phyloP scores from a whole-genome alignment of 2,888 invertebrate genomes.

The Polia nebulosa region DNA sequence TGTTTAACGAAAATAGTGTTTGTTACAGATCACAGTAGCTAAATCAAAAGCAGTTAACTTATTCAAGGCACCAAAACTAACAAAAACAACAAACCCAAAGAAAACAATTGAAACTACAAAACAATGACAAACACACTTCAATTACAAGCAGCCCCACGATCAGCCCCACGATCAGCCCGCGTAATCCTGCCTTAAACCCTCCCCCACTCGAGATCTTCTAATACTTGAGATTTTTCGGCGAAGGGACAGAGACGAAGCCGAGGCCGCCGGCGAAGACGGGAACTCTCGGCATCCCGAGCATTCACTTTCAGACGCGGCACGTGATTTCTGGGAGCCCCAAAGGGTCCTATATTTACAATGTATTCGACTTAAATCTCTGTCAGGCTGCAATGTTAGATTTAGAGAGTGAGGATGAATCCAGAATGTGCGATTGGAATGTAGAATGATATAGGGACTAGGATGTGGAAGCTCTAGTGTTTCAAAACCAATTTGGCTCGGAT shows the following conservation, averaged over 20 bases:
- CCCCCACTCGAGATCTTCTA: constrained; percentile 53
- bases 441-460: constrained; percentile 9
- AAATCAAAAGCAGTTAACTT: too few species aligned
- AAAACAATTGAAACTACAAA: constrained; percentile 55
- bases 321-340: constrained; percentile 54
- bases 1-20: too few species aligned
- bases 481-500: neutral
- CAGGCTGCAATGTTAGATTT: constrained; percentile 61
- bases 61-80: neutral
- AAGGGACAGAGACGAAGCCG: constrained; percentile 50
- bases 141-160: constrained; percentile 45
- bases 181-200: constrained; percentile 58
- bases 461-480: neutral
- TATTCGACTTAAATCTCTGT: constrained; percentile 65
- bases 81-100: constrained; percentile 32
- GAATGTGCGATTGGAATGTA: constrained; percentile 29
- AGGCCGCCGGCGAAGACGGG: constrained; percentile 26
- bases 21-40: too few species aligned
- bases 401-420: constrained; percentile 41
- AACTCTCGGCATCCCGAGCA: constrained; percentile 57
- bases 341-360: constrained; percentile 54
- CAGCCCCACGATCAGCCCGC: constrained; percentile 22
- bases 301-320: constrained; percentile 54
- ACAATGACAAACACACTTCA: constrained; percentile 59
- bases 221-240: constrained; percentile 64